Base-by-base conservation (phyloP, 2,113 vertebrate genomes). In the Sakesphorus luctuosus region DNA sequence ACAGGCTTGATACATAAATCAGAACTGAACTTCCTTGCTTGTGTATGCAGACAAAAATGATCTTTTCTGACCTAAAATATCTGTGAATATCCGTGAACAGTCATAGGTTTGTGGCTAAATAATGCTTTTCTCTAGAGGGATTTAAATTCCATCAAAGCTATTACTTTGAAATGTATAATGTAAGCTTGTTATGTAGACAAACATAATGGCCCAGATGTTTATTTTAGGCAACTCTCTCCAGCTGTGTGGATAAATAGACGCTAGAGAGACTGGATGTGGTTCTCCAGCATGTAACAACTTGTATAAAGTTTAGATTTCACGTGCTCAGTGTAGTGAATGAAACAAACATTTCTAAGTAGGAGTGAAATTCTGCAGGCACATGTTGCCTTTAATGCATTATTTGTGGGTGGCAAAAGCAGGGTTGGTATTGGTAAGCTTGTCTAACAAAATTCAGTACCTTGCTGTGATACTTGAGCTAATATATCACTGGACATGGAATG, bases 141-240 rank as follows among this genome's bases (percentile, higher is more conserved):
- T 95, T 92, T 95, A 96, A 89, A 86, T 95, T 94, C 93, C 77
- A 80, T 91, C 80, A 92, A 95, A 87, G 38, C 20, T 82, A 90
- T 84, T 84, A 93, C 66, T 83, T 87, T 92, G 84, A 90, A 86
- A 84, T 93, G 72, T 90, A 72, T 94, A 90, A 86, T 87, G 65
- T 81, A 96, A 90, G 87, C 75, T 92, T 1, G 1, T 95, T 94
- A 88, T 88, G 79, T 67, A 77, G 94, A 86, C 76, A 75, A 85
- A 73, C 68, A 47, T 69, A 71, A 76, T 91, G 67, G 63, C 73
- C 47, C 73, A 25, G 36, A 44, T 94, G 84, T 95, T 83, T 96
- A 49, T 90, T 96, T 56, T 79, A 67, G 88, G 77, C 59, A 84
- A 75, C 82, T 90, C 31, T 69, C 85, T 92, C 82, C 68, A 74